A percentile compares a stretch with the other conserved stretches of the same genome.
Conservation (phyloP, 2,888 invertebrate species). For the Chouioia cunea region DNA sequence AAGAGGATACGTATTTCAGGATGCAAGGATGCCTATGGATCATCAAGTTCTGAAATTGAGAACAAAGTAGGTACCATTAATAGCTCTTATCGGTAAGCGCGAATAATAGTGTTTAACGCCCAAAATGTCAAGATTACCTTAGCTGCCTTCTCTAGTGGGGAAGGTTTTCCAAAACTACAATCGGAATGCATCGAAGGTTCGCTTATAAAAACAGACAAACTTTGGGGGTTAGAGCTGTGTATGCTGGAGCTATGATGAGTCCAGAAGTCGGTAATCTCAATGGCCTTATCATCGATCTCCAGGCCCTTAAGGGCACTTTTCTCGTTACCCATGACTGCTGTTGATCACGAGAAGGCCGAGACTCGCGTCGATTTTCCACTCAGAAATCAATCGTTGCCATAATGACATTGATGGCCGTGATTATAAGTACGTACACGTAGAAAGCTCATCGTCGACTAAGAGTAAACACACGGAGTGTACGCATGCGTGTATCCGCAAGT, state of each 20-base stretch:
- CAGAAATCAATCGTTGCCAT: slow-evolving; percentile 19
- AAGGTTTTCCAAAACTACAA: slow-evolving; percentile 66
- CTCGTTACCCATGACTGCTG: slow-evolving; percentile 81
- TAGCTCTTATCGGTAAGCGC: not conserved
- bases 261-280: slow-evolving; percentile 86
- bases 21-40: slow-evolving; percentile 90
- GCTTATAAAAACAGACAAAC: slow-evolving; percentile 82
- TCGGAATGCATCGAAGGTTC: slow-evolving; percentile 73
- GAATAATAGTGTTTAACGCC: slow-evolving; percentile 23
- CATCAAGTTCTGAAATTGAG: slow-evolving; percentile 80
- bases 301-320: slow-evolving; percentile 78
- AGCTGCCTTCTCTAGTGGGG: slow-evolving; percentile 82
- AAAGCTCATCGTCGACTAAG: too few relatives aligned
- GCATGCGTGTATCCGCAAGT: too few relatives aligned
- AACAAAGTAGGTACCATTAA: slow-evolving; percentile 18
- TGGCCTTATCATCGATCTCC: slow-evolving; percentile 80
- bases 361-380: slow-evolving; percentile 7
- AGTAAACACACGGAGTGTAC: too few relatives aligned
- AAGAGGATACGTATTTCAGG: slow-evolving; percentile 84
- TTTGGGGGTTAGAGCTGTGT: slow-evolving; percentile 73
- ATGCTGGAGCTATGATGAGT: slow-evolving; percentile 76
- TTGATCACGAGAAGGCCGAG: slow-evolving; percentile 9
- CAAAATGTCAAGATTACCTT: too few relatives aligned
- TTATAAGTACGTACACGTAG: too few relatives aligned
- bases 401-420: not conserved